Percentiles rank a stretch among this genome's conserved stretches.
Evolutionary conservation across 2,797 vertebrate genomes (phyloP).

Genomic region (Nyctalus aviator): DNA sequence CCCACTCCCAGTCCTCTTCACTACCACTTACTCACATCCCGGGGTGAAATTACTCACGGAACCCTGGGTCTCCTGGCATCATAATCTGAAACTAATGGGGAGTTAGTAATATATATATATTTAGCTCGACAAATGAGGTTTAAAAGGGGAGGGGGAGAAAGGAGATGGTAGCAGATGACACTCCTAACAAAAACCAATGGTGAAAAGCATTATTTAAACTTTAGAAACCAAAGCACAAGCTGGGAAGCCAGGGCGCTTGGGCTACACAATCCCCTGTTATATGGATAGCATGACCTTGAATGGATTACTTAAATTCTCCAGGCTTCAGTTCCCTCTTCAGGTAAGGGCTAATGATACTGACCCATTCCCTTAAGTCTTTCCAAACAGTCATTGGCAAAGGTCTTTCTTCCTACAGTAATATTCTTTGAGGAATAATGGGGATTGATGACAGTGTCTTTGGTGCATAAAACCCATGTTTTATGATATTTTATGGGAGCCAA

Average conservation of each 20-base stretch:
- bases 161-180: neutral
- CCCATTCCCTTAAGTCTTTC: neutral
- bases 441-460: slow-evolving; percentile 35
- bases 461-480: slow-evolving; percentile 38
- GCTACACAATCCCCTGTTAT: neutral
- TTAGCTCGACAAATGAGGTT: slow-evolving; percentile 19
- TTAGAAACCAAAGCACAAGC: neutral
- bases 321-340: neutral
- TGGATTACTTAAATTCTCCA: neutral
- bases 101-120: neutral
- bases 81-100: slow-evolving; percentile 6
- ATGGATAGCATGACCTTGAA: neutral
- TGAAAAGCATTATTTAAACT: slow-evolving; percentile 25
- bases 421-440: neutral
- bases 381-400: neutral
- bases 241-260: neutral
- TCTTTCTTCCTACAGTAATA: slow-evolving; percentile 22
- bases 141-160: neutral
- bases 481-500: slow-evolving; percentile 50
- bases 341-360: neutral
- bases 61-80: neutral
- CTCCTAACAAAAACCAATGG: neutral
- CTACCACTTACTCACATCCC: neutral
- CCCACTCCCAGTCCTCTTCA: neutral
- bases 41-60: neutral